Percentiles rank a stretch among this genome's conserved stretches.
Conservation (phyloP, 2,113 vertebrate species). For the Synodontis membranacea region DNA sequence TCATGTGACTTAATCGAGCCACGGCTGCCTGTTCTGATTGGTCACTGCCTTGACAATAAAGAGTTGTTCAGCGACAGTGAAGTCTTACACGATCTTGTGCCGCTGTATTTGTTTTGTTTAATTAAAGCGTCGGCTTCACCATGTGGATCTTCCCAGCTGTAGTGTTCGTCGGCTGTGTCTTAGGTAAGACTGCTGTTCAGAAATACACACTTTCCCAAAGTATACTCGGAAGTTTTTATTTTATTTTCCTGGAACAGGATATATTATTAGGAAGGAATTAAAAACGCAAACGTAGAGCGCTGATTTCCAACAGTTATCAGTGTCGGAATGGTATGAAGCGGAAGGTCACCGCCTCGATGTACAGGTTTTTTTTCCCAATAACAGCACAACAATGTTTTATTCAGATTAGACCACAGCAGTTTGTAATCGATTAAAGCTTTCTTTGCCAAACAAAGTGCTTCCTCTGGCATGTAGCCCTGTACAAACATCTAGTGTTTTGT, state of each 20-base stretch:
- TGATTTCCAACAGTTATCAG: neutral
- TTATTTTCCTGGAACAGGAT: neutral
- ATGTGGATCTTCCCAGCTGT: constrained; percentile 54
- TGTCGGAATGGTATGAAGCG: neutral
- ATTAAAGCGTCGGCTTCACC: neutral
- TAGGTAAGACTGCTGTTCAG: constrained; percentile 25
- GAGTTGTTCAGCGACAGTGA: neutral
- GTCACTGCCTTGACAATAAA: neutral
- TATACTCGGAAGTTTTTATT: neutral
- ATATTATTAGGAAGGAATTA: neutral
- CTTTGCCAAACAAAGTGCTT: too few species aligned
- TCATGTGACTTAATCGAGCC: constrained; percentile 40
- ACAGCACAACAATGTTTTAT: neutral
- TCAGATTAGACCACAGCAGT: neutral
- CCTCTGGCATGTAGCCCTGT: too few species aligned
- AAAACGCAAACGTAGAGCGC: neutral
- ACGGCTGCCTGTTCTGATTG: constrained; percentile 10
- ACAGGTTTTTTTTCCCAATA: neutral
- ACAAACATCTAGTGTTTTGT: too few species aligned
- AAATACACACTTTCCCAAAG: neutral
- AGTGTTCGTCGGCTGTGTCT: constrained; percentile 51
- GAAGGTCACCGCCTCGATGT: neutral
- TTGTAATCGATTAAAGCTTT: too few species aligned
- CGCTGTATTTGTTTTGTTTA: neutral
- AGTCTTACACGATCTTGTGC: neutral